These are phyloP conservation scores for Amphipyra tragopoginis DNA, from an alignment of 2,888 invertebrate genomes.

Conservation along the genomic window DNA sequence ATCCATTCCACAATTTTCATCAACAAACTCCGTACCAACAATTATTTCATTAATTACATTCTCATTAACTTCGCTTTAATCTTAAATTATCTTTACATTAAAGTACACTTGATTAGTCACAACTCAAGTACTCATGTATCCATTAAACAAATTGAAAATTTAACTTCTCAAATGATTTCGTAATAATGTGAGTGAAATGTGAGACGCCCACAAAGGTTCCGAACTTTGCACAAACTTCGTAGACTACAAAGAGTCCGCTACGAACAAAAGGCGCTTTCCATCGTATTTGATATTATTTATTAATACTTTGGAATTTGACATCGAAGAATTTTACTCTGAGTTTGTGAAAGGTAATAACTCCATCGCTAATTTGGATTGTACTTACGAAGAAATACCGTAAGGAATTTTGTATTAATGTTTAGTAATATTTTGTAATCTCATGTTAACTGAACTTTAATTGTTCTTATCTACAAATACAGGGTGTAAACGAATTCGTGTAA, in stretches of 20 bases:
- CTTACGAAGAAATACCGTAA: too few relatives aligned
- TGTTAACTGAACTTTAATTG: too few relatives aligned
- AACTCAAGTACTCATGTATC: slow-evolving; percentile 44
- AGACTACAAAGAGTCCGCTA: slow-evolving; percentile 60
- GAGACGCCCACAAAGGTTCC: slow-evolving; percentile 54
- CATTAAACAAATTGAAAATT: slow-evolving; percentile 61
- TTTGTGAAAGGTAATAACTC: slow-evolving; percentile 25
- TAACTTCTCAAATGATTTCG: slow-evolving; percentile 55
- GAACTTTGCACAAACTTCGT: slow-evolving; percentile 57
- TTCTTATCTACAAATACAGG: too few relatives aligned
- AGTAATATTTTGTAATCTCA: too few relatives aligned
- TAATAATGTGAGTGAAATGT: slow-evolving; percentile 57
- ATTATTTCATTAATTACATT: slow-evolving; percentile 43
- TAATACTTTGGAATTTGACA: slow-evolving; percentile 51
- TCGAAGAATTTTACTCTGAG: slow-evolving; percentile 32
- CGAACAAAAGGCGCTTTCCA: slow-evolving; percentile 46
- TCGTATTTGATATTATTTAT: slow-evolving; percentile 59
- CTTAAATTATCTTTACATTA: slow-evolving; percentile 34
- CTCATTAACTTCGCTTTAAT: slow-evolving; percentile 35
- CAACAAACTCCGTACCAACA: slow-evolving; percentile 16
- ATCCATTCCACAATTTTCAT: slow-evolving; percentile 17
- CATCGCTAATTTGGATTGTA: slow-evolving; percentile 18
- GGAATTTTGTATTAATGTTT: too few relatives aligned
- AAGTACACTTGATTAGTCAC: slow-evolving; percentile 49
- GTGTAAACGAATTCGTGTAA: too few relatives aligned